phyloP scores from a whole-genome alignment of 2,888 invertebrate species.

The Limulus polyphemus region DNA sequence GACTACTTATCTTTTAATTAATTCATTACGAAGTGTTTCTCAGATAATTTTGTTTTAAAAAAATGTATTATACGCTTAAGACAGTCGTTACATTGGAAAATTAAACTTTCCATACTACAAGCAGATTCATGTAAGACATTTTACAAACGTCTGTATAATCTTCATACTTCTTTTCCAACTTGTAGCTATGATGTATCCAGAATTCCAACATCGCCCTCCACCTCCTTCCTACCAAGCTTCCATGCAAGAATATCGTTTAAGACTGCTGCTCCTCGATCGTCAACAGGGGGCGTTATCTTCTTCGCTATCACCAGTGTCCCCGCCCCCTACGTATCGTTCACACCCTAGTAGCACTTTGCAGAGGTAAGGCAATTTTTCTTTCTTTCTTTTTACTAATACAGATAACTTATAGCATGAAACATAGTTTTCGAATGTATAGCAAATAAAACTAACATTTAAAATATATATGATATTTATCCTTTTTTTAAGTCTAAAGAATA shows the following conservation, averaged over 20 bases:
- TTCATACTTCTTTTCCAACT: constrained; percentile 13
- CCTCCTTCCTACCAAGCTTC: constrained; percentile 95
- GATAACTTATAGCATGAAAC: neutral
- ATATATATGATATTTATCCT: too few relatives aligned
- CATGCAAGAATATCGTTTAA: constrained; percentile 91
- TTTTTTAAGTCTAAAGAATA: too few relatives aligned
- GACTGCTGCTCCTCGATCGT: constrained; percentile 69
- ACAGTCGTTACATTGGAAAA: too few relatives aligned
- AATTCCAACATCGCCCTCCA: constrained; percentile 90
- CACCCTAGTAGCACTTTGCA: constrained; percentile 8
- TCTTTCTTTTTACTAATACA: neutral
- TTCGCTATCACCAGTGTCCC: constrained; percentile 51
- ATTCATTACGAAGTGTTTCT: too few relatives aligned
- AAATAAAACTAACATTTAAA: too few relatives aligned
- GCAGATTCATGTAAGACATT: too few relatives aligned
- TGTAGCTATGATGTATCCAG: constrained; percentile 78
- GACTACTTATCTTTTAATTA: too few relatives aligned
- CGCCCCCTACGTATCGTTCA: constrained; percentile 76
- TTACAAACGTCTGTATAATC: too few relatives aligned
- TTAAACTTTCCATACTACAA: too few relatives aligned
- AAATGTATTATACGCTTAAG: too few relatives aligned
- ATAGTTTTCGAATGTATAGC: neutral
- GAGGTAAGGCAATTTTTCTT: neutral
- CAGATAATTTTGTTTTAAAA: too few relatives aligned
- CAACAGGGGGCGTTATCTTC: constrained; percentile 25